Evolutionary conservation across 2,888 invertebrate genomes (phyloP).

Genomic region (Stegophylla sp.): DNA sequence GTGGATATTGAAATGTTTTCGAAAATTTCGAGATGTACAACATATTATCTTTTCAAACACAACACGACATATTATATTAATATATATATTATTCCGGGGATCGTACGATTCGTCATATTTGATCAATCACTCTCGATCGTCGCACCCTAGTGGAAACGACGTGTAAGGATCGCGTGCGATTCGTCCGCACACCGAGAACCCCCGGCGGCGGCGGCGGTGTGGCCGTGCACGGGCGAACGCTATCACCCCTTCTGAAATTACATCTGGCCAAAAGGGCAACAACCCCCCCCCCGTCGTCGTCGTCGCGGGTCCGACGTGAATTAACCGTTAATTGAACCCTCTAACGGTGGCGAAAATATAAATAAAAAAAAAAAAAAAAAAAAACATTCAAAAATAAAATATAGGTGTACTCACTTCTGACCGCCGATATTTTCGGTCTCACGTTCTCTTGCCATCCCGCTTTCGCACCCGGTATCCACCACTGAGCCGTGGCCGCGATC

Average conservation of each 20-base stretch:
- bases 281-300: background rate
- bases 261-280: constrained; percentile 41
- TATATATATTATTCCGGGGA: too few species aligned
- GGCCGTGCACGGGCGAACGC: background rate
- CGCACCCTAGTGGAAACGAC: background rate
- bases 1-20: background rate
- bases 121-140: constrained; percentile 8
- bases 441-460: constrained; percentile 58
- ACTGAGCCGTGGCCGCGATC: background rate
- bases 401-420: constrained; percentile 56
- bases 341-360: background rate
- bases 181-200: background rate
- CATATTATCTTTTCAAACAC: too few species aligned
- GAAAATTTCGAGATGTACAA: too few species aligned
- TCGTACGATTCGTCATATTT: too few species aligned
- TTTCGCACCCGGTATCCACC: constrained; percentile 5
- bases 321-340: constrained; percentile 43
- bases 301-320: constrained; percentile 25
- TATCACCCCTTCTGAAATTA: constrained; percentile 43
- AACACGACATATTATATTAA: too few species aligned
- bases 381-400: too few species aligned
- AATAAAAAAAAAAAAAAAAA: constrained; percentile 4
- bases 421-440: constrained; percentile 55
- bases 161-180: constrained; percentile 16
- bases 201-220: too few species aligned